Conservation (phyloP, 2,888 invertebrate species). For the Dusona sp. region DNA sequence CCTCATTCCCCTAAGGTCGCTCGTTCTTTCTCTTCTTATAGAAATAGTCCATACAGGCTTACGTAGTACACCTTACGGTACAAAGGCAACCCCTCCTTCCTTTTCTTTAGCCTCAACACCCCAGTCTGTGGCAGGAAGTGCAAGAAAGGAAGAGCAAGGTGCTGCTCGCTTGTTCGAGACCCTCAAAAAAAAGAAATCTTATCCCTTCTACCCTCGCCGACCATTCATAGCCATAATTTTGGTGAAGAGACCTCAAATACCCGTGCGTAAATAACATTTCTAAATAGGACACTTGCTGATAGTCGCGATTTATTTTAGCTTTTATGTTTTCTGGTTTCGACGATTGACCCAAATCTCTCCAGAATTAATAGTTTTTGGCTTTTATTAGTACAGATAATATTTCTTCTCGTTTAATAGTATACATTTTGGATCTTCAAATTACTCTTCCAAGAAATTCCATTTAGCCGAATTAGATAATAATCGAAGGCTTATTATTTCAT, state of each 20-base stretch:
- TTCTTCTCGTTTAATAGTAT: too few relatives aligned
- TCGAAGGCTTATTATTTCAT: too few relatives aligned
- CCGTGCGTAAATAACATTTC: background rate
- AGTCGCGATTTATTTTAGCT: too few relatives aligned
- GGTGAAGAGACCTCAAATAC: background rate
- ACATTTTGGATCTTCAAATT: too few relatives aligned
- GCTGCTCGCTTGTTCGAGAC: constrained; percentile 54
- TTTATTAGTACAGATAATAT: too few relatives aligned
- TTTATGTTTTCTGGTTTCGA: too few relatives aligned
- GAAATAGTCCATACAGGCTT: constrained; percentile 35
- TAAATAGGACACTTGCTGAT: too few relatives aligned
- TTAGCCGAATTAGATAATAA: too few relatives aligned
- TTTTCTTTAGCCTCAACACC: constrained; percentile 34
- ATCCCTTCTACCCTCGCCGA: background rate
- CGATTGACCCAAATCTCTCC: too few relatives aligned
- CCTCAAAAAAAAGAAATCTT: constrained; percentile 25
- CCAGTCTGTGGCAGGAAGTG: constrained; percentile 52
- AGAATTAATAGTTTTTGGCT: too few relatives aligned
- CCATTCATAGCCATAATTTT: background rate
- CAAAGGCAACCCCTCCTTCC: constrained; percentile 57
- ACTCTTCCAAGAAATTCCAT: too few relatives aligned
- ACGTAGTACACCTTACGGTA: constrained; percentile 32
- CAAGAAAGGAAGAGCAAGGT: constrained; percentile 73
- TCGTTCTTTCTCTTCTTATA: background rate
- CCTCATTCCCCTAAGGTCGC: constrained; percentile 10